These are phyloP conservation scores for Acanthococcus lagerstroemiae DNA, from an alignment of 2,888 invertebrate genomes.

Conservation along the genomic window DNA sequence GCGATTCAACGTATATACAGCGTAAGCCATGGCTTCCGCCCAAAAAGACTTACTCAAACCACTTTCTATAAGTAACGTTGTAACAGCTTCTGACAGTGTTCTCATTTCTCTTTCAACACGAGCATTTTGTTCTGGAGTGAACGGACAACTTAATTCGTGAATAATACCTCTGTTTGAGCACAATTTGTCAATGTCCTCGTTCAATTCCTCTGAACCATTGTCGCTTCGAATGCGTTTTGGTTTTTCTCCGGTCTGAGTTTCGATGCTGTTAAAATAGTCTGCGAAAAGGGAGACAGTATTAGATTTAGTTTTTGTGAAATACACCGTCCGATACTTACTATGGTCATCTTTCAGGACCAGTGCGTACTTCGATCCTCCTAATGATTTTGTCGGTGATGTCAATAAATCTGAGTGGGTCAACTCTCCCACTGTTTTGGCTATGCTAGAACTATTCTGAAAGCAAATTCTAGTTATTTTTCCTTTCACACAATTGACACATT, in stretches of 20 bases:
- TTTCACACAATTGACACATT: neutral
- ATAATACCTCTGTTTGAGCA: constrained; percentile 36
- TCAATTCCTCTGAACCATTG: constrained; percentile 28
- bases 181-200: neutral
- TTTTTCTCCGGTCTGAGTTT: constrained; percentile 5
- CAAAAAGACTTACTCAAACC: constrained; percentile 38
- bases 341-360: constrained; percentile 16
- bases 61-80: constrained; percentile 36
- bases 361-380: constrained; percentile 3
- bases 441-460: neutral
- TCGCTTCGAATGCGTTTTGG: constrained; percentile 7
- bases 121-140: constrained; percentile 39
- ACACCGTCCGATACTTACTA: constrained; percentile 6
- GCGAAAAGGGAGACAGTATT: neutral
- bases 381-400: neutral
- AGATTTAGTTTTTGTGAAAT: constrained; percentile 15
- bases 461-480: neutral
- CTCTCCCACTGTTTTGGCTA: neutral
- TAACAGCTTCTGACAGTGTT: constrained; percentile 39
- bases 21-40: constrained; percentile 40
- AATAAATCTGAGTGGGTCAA: constrained; percentile 17
- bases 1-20: constrained; percentile 1
- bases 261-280: constrained; percentile 4
- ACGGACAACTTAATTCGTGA: constrained; percentile 35
- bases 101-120: constrained; percentile 39